Conservation (phyloP, 2,113 vertebrate genomes). For the Heptranchias perlo region DNA sequence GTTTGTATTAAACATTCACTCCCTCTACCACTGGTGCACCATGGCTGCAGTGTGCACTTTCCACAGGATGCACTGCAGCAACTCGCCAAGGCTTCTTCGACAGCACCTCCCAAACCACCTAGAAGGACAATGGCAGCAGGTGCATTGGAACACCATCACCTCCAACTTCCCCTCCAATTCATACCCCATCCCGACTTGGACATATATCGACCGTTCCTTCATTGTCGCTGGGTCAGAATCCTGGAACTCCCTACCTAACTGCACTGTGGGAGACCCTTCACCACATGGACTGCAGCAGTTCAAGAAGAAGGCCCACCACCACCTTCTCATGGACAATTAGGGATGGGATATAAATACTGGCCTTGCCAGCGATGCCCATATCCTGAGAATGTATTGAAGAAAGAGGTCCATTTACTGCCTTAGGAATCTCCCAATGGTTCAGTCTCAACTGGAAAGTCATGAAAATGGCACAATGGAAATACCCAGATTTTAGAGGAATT, state of each 20-base stretch:
- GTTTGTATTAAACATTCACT: background rate
- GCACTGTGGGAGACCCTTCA: background rate
- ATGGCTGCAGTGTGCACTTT: background rate
- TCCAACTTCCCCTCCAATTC: background rate
- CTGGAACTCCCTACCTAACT: background rate
- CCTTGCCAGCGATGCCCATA: no score
- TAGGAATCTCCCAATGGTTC: no score
- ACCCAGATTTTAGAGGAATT: no score
- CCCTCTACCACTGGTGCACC: background rate
- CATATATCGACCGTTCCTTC: background rate
- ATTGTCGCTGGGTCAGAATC: background rate
- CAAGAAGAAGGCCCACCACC: background rate
- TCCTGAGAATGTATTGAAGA: background rate
- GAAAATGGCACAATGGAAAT: background rate
- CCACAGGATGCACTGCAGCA: background rate
- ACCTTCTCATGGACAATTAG: background rate
- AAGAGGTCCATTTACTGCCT: background rate
- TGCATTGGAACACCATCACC: background rate
- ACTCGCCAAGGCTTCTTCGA: background rate
- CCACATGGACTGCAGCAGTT: background rate
- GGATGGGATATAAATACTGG: background rate
- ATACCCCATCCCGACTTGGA: background rate
- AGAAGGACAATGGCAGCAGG: background rate
- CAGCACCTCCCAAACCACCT: background rate
- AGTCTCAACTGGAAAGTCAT: background rate